Base-by-base conservation (phyloP, 1,140 invertebrate genomes). In the Musca domestica region DNA sequence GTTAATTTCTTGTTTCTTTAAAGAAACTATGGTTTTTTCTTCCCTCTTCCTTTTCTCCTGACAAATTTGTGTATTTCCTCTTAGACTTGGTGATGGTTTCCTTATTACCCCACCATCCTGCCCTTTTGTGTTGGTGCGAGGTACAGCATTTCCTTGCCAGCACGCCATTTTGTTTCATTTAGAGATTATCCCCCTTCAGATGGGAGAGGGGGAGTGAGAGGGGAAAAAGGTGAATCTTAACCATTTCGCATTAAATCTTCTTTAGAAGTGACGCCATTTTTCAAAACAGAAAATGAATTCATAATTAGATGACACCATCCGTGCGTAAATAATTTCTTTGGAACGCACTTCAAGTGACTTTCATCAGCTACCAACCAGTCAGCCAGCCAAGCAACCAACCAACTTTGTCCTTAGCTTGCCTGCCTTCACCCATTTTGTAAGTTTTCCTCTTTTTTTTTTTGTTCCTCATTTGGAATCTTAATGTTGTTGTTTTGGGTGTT, bases 301-400 rank as follows among this genome's bases (percentile, higher is more conserved):
- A 75, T 79, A 81, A 81, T 81, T 81, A 81, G 78, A 81, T 81
- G 78, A 78, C 78, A 81, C 78, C 78, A 81, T 80, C 76, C 75
- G 78, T 77, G 78, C 78, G 78, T 81, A 76, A 81, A 81, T 81
- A 81, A 81, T 76, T 75, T 76, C 69, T 61, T 34, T 51, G 48
- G 48, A 51, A 51, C 48, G 48, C 48, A 51, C 48, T 51, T 51
- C 34, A 41, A 41, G 34, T 41, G 34, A 41, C 34, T 41, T 41
- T 41, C 34, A 41, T 41, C 20, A 51, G 48, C 48, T 20, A 51
- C 48, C 48, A 20, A n/a, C n/a, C n/a, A n/a, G n/a, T n/a, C n/a
- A n/a, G n/a, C n/a, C n/a, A n/a, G n/a, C n/a, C n/a, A n/a, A 51
- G 48, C 48, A 5, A 51, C 48, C 48, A 20, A 22, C 17, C 48